Evolutionary conservation across 2,888 invertebrate species (phyloP).

Genomic region (Bembecia ichneumoniformis): DNA sequence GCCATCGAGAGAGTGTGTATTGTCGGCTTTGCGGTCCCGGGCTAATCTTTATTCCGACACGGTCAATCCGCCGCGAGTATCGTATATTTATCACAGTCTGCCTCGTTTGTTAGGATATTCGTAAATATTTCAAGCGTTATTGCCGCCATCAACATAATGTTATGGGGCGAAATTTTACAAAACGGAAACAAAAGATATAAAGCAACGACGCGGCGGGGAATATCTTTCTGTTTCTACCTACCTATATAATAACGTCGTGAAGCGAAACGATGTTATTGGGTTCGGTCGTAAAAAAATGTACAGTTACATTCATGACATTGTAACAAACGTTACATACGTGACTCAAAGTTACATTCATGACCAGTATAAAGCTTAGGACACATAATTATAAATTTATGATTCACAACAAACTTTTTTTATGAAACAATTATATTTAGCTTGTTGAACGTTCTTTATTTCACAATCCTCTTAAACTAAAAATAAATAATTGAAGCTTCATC

Average conservation of each 20-base stretch:
- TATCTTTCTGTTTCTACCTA: slow-evolving; percentile 32
- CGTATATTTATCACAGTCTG: slow-evolving; percentile 56
- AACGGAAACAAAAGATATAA: slow-evolving; percentile 68
- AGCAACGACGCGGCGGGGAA: slow-evolving; percentile 44
- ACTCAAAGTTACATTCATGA: too few species aligned
- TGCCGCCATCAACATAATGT: slow-evolving; percentile 70
- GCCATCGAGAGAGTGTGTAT: too few species aligned
- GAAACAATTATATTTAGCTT: too few species aligned
- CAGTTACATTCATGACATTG: too few species aligned
- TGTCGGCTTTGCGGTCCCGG: slow-evolving; percentile 10
- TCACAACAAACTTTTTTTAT: too few species aligned
- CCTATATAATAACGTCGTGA: slow-evolving; percentile 53
- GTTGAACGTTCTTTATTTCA: too few species aligned
- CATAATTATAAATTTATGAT: too few species aligned
- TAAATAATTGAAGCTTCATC: too few species aligned
- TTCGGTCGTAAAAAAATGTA: too few species aligned
- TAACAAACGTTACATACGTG: too few species aligned
- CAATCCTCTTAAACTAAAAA: too few species aligned
- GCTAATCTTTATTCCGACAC: slow-evolving; percentile 51
- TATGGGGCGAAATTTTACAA: slow-evolving; percentile 68
- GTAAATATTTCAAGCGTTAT: slow-evolving; percentile 71
- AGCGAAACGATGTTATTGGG: slow-evolving; percentile 29
- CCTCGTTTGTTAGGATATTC: slow-evolving; percentile 66
- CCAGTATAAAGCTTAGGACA: too few species aligned
- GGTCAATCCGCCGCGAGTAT: slow-evolving; percentile 56